These are phyloP conservation scores for Datnioides undecimradiatus DNA, from an alignment of 2,113 vertebrate species.

Conservation along the genomic window DNA sequence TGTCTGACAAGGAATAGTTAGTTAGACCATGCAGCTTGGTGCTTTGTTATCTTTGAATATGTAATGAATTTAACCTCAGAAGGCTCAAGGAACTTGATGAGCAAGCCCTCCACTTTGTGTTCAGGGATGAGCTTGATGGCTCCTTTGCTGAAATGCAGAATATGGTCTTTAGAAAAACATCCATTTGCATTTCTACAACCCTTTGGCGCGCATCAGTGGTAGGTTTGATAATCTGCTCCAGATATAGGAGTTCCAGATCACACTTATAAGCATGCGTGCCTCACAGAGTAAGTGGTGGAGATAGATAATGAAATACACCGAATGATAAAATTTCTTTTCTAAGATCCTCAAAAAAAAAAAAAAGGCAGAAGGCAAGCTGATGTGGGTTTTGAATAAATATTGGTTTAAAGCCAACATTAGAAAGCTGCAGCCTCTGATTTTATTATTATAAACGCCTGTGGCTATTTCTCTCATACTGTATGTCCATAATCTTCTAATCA, in stretches of 20 bases:
- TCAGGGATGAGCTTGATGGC: constrained; percentile 37
- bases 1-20: constrained; percentile 48
- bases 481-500: constrained; percentile 69
- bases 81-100: constrained; percentile 61
- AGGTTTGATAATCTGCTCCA: constrained; percentile 27
- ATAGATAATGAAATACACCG: constrained; percentile 39
- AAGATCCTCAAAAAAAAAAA: constrained; percentile 11
- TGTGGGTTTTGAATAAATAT: constrained; percentile 60
- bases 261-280: not conserved
- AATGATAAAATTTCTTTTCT: constrained; percentile 18
- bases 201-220: constrained; percentile 20
- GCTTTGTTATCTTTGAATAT: constrained; percentile 66
- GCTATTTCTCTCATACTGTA: constrained; percentile 47
- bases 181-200: constrained; percentile 46
- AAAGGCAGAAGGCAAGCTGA: constrained; percentile 29
- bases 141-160: constrained; percentile 56
- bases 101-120: constrained; percentile 47
- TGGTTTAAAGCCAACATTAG: constrained; percentile 55
- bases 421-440: constrained; percentile 53
- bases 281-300: constrained; percentile 18
- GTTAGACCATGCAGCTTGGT: constrained; percentile 38
- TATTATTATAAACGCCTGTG: constrained; percentile 39
- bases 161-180: constrained; percentile 52
- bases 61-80: constrained; percentile 57
- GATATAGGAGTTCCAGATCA: constrained; percentile 35